phyloP scores from a whole-genome alignment of 2,113 vertebrate genomes.

The Prunella himalayana region DNA sequence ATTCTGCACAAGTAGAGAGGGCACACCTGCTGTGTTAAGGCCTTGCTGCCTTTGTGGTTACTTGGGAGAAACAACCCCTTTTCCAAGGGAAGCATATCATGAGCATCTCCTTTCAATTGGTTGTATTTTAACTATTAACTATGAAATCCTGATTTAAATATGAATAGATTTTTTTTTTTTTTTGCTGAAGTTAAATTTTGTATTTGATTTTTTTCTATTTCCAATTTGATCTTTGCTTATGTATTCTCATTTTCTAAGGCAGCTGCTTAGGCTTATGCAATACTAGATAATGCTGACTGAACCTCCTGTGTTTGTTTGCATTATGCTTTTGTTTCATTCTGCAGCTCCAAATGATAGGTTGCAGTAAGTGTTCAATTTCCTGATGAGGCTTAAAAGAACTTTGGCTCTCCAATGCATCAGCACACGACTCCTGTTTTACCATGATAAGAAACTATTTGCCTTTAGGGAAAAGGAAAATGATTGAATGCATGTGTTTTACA shows the following conservation, averaged over 20 bases:
- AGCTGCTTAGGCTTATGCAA: constrained; percentile 14
- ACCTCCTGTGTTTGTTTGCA: constrained; percentile 8
- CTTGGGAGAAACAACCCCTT: not conserved
- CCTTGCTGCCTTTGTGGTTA: not conserved
- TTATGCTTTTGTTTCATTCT: constrained; percentile 40
- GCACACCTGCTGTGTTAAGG: not conserved
- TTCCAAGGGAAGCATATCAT: not conserved
- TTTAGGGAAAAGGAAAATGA: constrained; percentile 73
- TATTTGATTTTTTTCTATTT: not conserved
- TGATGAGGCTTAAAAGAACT: constrained; percentile 65
- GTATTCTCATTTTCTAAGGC: not conserved
- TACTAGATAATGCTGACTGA: constrained; percentile 14
- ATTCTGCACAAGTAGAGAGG: not conserved
- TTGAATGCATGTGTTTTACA: constrained; percentile 74
- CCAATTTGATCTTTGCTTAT: not conserved
- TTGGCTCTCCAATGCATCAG: constrained; percentile 54
- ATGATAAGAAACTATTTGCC: constrained; percentile 74
- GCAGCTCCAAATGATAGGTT: constrained; percentile 51
- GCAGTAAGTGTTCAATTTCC: constrained; percentile 66
- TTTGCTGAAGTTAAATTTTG: not conserved
- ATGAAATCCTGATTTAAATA: constrained; percentile 25
- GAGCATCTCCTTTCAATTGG: not conserved
- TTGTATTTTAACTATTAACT: not conserved
- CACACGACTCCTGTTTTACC: constrained; percentile 67
- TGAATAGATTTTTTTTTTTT: not conserved